Percentiles rank a stretch among this genome's conserved stretches.
phyloP scores from a whole-genome alignment of 2,113 vertebrate species.

The Diglossa brunneiventris region DNA sequence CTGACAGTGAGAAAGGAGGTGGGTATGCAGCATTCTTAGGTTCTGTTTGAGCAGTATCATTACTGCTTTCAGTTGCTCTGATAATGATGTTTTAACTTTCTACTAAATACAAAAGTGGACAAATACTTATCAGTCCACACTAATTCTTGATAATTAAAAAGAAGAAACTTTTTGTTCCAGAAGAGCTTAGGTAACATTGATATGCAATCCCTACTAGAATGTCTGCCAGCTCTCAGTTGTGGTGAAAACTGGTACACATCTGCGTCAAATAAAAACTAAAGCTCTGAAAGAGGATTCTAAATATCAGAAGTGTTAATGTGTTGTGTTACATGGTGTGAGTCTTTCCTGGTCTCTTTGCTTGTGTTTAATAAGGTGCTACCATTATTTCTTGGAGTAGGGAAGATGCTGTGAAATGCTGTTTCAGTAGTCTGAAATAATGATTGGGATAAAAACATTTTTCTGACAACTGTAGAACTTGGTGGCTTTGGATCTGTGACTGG shows the following conservation, averaged over 20 bases:
- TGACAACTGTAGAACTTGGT: conserved; percentile 81
- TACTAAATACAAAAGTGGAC: neutral
- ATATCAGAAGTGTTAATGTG: neutral
- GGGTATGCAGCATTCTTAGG: neutral
- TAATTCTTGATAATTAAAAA: neutral
- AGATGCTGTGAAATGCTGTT: neutral
- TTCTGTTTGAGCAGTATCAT: neutral
- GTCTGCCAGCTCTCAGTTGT: neutral
- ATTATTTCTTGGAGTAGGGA: neutral
- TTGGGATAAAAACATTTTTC: neutral
- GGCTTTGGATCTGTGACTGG: conserved; percentile 92
- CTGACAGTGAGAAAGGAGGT: conserved; percentile 94
- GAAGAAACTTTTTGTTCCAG: neutral
- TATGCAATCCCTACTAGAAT: neutral
- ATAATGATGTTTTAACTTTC: neutral
- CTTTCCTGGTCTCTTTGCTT: neutral
- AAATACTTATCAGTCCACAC: accelerated
- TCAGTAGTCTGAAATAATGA: neutral
- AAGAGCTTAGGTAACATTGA: neutral
- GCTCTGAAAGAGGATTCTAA: neutral
- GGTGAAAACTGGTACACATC: neutral
- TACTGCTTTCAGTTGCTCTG: neutral
- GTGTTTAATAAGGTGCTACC: neutral
- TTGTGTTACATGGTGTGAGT: neutral
- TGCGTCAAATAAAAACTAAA: neutral